Conservation (phyloP, 1,140 invertebrate genomes). For the Gryllus bimaculatus region DNA sequence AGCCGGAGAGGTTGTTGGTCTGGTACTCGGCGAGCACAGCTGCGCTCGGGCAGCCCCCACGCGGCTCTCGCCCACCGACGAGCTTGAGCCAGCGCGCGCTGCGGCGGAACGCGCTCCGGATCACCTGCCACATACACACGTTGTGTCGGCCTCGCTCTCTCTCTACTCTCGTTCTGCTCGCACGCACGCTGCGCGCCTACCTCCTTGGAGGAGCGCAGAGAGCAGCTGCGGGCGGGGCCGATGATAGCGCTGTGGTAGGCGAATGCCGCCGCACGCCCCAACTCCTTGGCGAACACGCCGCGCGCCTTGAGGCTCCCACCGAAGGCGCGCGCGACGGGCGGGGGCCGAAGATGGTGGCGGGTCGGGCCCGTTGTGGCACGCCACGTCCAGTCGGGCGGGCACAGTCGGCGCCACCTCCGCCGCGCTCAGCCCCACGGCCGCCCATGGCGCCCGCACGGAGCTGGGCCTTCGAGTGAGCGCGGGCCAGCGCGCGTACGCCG, state of each 20-base stretch:
- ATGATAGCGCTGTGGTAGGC: conserved; percentile 74
- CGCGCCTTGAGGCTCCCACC: conserved; percentile 40
- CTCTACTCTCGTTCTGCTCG: no score
- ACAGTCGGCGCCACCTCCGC: conserved; percentile 25
- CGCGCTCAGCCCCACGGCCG: conserved; percentile 35
- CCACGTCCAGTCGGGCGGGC: conserved; percentile 49
- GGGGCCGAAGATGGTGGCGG: conserved; percentile 61
- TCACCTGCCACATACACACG: conserved; percentile 32
- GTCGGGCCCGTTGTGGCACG: conserved; percentile 60
- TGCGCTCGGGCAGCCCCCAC: conserved; percentile 36
- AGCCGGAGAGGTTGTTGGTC: conserved; percentile 77
- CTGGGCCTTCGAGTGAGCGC: conserved; percentile 45
- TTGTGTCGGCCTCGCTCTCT: no score
- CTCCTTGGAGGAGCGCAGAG: conserved; percentile 60
- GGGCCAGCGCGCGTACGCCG: conserved; percentile 51
- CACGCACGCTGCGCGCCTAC: conserved; percentile 31
- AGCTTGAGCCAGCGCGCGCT: conserved; percentile 49
- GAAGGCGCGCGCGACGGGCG: conserved; percentile 38
- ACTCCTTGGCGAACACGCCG: conserved; percentile 50
- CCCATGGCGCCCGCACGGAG: conserved; percentile 47
- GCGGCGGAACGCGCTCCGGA: conserved; percentile 40
- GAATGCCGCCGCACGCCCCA: conserved; percentile 57
- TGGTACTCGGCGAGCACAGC: conserved; percentile 74
- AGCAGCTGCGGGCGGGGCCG: conserved; percentile 56
- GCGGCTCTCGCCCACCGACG: conserved; percentile 46